Conservation (phyloP, 2,113 vertebrate genomes). For the Gavia stellata region DNA sequence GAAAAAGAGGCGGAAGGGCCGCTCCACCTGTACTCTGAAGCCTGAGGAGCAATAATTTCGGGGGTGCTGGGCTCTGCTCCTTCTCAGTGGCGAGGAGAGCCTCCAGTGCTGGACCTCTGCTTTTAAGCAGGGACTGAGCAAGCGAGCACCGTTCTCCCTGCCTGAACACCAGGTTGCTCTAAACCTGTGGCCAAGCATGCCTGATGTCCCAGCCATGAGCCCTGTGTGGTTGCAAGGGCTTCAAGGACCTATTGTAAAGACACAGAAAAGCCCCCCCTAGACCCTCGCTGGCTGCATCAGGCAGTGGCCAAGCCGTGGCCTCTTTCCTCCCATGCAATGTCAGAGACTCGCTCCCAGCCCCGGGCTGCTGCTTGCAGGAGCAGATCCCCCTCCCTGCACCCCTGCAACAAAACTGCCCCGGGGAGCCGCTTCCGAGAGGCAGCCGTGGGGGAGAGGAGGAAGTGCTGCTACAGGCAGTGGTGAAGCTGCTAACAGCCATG, state of each 20-base stretch:
- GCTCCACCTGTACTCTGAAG: neutral
- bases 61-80: neutral
- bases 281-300: neutral
- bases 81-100: neutral
- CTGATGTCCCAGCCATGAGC: rapidly evolving
- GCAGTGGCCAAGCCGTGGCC: rapidly evolving
- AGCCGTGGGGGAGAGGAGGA: neutral
- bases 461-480: neutral
- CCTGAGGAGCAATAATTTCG: neutral
- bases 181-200: neutral
- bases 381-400: neutral
- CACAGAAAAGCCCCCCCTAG: neutral
- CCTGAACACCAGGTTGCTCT: neutral
- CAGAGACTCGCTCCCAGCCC: neutral
- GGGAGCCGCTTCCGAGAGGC: neutral
- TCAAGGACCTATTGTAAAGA: neutral
- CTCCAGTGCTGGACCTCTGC: neutral
- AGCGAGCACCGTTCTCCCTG: neutral
- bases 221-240: neutral
- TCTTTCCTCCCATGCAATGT: neutral
- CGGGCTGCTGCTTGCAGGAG: neutral
- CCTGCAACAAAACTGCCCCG: neutral
- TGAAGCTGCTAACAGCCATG: neutral
- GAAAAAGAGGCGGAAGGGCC: neutral
- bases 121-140: neutral